A percentile compares a stretch with the other conserved stretches of the same genome.
phyloP scores from a whole-genome alignment of 2,888 invertebrate species.

The Pachymerium ferrugineum region DNA sequence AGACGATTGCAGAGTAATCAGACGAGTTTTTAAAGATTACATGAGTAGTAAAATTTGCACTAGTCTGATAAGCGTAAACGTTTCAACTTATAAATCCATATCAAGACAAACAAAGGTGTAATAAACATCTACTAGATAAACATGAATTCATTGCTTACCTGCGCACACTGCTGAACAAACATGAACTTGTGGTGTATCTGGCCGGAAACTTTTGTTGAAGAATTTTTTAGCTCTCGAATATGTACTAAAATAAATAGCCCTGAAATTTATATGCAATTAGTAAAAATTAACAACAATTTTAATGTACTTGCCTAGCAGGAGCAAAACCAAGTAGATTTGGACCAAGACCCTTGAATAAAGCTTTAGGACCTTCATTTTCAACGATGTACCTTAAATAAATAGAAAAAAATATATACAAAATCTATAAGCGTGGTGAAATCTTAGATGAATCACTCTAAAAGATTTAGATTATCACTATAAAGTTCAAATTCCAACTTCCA shows the following conservation, averaged over 20 bases:
- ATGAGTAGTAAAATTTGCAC: no score
- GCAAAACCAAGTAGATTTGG: conserved; percentile 98
- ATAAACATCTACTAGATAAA: not conserved
- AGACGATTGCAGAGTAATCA: no score
- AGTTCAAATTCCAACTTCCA: no score
- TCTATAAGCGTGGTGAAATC: no score
- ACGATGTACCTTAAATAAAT: conserved; percentile 80
- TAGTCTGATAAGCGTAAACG: no score
- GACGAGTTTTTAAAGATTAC: no score
- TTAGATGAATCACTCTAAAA: not conserved
- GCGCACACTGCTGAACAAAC: conserved; percentile 91
- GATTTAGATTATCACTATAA: not conserved
- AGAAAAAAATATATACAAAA: conserved; percentile 38
- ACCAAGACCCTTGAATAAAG: conserved; percentile 93
- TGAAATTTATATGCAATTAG: conserved; percentile 41
- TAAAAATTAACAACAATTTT: not conserved
- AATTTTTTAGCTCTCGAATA: conserved; percentile 89
- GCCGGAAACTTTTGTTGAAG: conserved; percentile 62
- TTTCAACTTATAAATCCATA: no score
- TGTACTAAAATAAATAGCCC: conserved; percentile 97
- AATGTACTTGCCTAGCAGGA: conserved; percentile 65
- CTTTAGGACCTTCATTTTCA: conserved; percentile 85
- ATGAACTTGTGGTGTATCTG: conserved; percentile 86
- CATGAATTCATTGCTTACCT: conserved; percentile 54
- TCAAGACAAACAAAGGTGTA: no score